A percentile compares a stretch with the other conserved stretches of the same genome.
phyloP scores from a whole-genome alignment of 2,113 vertebrate species.

The Larimichthys crocea region DNA sequence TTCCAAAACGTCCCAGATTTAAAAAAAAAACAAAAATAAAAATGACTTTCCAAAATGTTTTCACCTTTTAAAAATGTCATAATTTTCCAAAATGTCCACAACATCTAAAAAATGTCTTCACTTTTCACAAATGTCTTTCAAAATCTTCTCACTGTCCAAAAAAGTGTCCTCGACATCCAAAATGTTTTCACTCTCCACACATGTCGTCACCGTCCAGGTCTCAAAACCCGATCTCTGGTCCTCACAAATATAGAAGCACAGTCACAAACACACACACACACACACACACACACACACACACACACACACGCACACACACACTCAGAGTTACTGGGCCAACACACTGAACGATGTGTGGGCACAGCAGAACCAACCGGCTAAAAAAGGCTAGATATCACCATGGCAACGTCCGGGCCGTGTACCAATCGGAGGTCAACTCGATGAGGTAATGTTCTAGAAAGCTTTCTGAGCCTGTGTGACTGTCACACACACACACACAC shows the following conservation, averaged over 20 bases:
- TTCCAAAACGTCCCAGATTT: too few species aligned
- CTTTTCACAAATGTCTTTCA: not conserved
- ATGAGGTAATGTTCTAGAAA: constrained; percentile 77
- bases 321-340: constrained; percentile 41
- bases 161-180: not conserved
- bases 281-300: constrained; percentile 29
- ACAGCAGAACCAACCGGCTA: constrained; percentile 66
- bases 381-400: constrained; percentile 69
- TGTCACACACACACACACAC: constrained; percentile 9
- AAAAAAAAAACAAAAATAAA: too few species aligned
- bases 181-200: not conserved
- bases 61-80: too few species aligned
- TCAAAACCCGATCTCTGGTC: not conserved
- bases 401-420: constrained; percentile 73
- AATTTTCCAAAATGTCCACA: too few species aligned
- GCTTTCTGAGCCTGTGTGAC: constrained; percentile 52
- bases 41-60: too few species aligned
- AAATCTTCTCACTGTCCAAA: not conserved
- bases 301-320: constrained; percentile 23
- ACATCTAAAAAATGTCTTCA: too few species aligned
- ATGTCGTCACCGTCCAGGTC: not conserved
- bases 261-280: constrained; percentile 10
- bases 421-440: constrained; percentile 73
- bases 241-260: constrained; percentile 7
- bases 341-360: constrained; percentile 64